phyloP scores from a whole-genome alignment of 2,797 vertebrate species.

The Hoplostethus atlanticus region DNA sequence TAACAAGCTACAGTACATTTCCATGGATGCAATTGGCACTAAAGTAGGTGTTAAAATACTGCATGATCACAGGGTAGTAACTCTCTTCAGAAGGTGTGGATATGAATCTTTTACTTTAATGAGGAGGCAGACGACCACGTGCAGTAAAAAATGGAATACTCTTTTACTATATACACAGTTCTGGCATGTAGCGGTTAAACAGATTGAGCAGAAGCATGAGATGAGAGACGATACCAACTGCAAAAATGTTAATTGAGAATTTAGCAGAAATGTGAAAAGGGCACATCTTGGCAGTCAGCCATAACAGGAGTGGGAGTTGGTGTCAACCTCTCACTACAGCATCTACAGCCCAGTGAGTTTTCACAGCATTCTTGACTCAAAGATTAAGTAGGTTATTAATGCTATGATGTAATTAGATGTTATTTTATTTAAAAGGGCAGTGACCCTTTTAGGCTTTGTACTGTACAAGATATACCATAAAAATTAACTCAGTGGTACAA shows the following conservation, averaged over 20 bases:
- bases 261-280: conserved; percentile 53
- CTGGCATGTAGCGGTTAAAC: conserved; percentile 37
- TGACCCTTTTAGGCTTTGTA: background rate
- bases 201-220: conserved; percentile 48
- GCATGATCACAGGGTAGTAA: background rate
- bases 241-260: conserved; percentile 64
- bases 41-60: background rate
- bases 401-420: conserved; percentile 18
- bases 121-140: conserved; percentile 15
- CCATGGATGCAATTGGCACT: background rate
- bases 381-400: conserved; percentile 29
- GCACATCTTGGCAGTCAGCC: conserved; percentile 31
- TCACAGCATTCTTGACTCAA: conserved; percentile 12
- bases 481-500: background rate
- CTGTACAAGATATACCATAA: background rate
- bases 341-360: conserved; percentile 34
- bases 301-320: conserved; percentile 18
- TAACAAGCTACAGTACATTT: no score
- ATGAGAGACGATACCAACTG: conserved; percentile 50
- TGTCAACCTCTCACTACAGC: conserved; percentile 52
- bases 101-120: conserved; percentile 20
- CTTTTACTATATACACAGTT: background rate
- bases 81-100: background rate
- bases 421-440: conserved; percentile 14
- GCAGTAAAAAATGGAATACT: background rate